These are phyloP conservation scores for Hypomesus transpacificus DNA, from an alignment of 2,113 vertebrate genomes.

Conservation along the genomic window DNA sequence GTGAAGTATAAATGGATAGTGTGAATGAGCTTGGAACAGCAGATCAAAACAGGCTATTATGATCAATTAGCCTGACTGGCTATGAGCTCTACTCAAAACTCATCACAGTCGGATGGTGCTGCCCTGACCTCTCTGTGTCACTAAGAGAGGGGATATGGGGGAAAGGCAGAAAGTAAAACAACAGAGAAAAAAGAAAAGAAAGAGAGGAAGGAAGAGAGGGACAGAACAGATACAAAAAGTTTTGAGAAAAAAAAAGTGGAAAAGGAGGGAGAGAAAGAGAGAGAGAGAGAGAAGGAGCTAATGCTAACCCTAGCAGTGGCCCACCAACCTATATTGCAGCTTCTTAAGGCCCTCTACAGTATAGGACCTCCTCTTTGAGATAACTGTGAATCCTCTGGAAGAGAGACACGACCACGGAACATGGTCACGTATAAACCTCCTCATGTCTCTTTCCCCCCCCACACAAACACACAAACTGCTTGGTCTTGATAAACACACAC, in stretches of 20 bases:
- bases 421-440: too few relatives aligned
- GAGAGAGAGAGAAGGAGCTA: conserved; percentile 16
- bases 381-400: too few relatives aligned
- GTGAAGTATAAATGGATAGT: conserved; percentile 1
- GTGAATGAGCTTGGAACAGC: conserved; percentile 4
- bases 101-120: conserved; percentile 18
- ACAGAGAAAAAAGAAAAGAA: neutral
- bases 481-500: too few relatives aligned
- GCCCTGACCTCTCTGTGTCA: conserved; percentile 24
- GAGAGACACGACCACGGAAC: too few relatives aligned
- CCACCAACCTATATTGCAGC: too few relatives aligned
- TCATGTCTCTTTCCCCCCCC: too few relatives aligned
- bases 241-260: neutral
- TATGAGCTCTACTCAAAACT: conserved; percentile 7
- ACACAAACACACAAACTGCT: conserved; percentile 2
- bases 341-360: too few relatives aligned
- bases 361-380: too few relatives aligned
- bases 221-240: neutral
- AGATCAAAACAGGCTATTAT: conserved; percentile 29
- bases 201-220: neutral
- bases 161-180: neutral
- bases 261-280: conserved; percentile 19
- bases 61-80: conserved; percentile 19
- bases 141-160: neutral
- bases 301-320: too few relatives aligned